These are phyloP conservation scores for Oreohelix idahoensis DNA, from an alignment of 1,140 invertebrate genomes.

Conservation along the genomic window DNA sequence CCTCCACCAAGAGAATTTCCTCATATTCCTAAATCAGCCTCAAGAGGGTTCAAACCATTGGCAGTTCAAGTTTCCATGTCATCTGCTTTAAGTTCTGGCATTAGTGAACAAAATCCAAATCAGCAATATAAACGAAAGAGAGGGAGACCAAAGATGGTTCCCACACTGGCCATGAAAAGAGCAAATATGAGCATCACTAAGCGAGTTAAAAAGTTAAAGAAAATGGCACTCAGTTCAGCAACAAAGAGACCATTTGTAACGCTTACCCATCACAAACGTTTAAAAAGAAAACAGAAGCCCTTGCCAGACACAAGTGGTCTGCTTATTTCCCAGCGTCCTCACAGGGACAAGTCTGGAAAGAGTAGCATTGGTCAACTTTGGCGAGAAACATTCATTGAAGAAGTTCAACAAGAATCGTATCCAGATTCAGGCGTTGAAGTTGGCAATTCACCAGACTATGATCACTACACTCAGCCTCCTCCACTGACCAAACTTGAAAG, in stretches of 20 bases:
- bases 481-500: not conserved
- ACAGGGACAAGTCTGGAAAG: conserved; percentile 33
- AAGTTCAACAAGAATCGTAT: conserved; percentile 14
- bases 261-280: not conserved
- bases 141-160: conserved; percentile 20
- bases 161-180: not conserved
- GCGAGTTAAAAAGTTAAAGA: conserved; percentile 10
- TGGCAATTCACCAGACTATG: conserved; percentile 31
- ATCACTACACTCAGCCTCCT: not conserved
- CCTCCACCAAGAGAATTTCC: conserved; percentile 68
- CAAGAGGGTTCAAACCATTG: not conserved
- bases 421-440: conserved; percentile 39
- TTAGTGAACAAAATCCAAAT: not conserved
- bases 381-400: conserved; percentile 37
- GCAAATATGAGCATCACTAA: not conserved
- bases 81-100: not conserved
- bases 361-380: conserved; percentile 36
- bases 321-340: conserved; percentile 32
- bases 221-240: not conserved
- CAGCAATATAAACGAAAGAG: conserved; percentile 14
- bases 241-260: conserved; percentile 9
- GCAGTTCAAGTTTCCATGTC: not conserved
- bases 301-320: not conserved
- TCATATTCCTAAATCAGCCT: conserved; percentile 51
- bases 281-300: conserved; percentile 6